Base-by-base conservation (phyloP, 2,888 invertebrate genomes). In the Sarcophaga subvicina region DNA sequence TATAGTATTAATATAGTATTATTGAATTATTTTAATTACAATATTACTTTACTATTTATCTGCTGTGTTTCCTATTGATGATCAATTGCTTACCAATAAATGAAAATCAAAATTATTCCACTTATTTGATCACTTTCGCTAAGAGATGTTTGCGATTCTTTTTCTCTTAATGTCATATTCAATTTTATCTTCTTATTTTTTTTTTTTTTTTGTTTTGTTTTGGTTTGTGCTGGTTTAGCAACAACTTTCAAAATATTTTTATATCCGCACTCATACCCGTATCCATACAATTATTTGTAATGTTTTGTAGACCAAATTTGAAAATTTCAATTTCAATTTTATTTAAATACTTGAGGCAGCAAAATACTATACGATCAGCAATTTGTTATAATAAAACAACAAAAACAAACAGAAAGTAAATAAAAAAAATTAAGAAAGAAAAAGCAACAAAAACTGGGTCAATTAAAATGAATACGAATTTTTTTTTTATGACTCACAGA, bases 231-330 rank as follows among this genome's bases (percentile, higher is more conserved):
- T 71, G 78, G 82, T 76, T 82, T 82, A 62, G 70, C 85, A 82
- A 82, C 85, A 82, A 82, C 85, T 86, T 86, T 86, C 79, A 75
- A 82, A 79, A 69, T 66, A 69, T 49, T 73, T 80, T 60, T 73
- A 27, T 60, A 49, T 54, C 17, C 37, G 37, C 37, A 37, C 37
- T 37, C 8, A 25, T 71, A 37, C 45, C 20, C 47, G 4, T 59
- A 59, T 1, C 2, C 10, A 22, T 20, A 17, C n/a, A 14, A 60
- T 49, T 20, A 73, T 67, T 17, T 17, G 17, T 37, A 37, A 37
- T 37, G 37, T 37, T 37, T 37, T 54, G 14, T 54, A 54, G 17
- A 54, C 17, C 72, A 37, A 27, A 64, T 22, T 25, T 27, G 27
- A 25, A 78, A 78, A 14, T 59, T 17, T 62, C 49, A 77, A 4